These are phyloP conservation scores for Galeruca laticollis DNA, from an alignment of 2,888 invertebrate species.

Conservation along the genomic window DNA sequence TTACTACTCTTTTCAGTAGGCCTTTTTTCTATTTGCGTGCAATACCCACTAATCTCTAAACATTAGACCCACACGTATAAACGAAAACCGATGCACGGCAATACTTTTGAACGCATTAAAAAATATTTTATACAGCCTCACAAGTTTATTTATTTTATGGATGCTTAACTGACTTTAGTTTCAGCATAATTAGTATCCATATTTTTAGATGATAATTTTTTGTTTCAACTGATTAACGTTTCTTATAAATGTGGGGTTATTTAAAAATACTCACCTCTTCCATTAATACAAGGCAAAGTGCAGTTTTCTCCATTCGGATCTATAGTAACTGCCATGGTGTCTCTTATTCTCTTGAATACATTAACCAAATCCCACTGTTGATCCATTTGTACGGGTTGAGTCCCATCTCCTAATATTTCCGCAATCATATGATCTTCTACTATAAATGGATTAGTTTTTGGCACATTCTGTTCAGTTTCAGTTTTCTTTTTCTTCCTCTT, in stretches of 20 bases:
- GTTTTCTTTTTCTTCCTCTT: background rate
- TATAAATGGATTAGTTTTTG: background rate
- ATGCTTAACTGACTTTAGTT: no score
- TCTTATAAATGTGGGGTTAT: background rate
- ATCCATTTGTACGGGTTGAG: background rate
- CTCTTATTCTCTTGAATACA: background rate
- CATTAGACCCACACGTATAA: no score
- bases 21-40: no score
- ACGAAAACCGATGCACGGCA: no score
- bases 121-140: no score
- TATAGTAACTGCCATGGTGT: background rate
- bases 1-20: no score
- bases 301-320: background rate
- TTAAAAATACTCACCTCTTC: constrained; percentile 35
- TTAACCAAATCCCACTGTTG: background rate
- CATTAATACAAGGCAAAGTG: constrained; percentile 29
- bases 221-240: no score
- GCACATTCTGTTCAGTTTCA: background rate
- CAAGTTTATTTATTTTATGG: no score
- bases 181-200: no score
- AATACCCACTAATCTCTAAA: no score
- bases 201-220: no score
- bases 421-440: background rate
- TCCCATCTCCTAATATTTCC: background rate
- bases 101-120: no score